phyloP scores from a whole-genome alignment of 2,888 invertebrate species.

The Drosophila parthenogenetica region DNA sequence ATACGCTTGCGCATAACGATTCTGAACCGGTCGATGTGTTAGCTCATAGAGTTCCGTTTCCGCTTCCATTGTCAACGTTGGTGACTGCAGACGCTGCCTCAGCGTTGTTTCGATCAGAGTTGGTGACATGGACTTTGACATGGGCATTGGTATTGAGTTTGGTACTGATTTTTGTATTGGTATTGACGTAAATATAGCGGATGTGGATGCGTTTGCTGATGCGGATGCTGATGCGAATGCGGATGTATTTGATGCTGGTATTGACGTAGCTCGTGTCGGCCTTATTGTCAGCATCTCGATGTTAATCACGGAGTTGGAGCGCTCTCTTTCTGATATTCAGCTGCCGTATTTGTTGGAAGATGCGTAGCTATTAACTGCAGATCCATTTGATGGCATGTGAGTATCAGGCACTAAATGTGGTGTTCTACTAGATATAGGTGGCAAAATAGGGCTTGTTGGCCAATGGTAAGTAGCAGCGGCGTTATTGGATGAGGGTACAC shows the following conservation, averaged over 20 bases:
- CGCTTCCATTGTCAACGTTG: conserved; percentile 34
- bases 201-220: conserved; percentile 27
- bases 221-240: conserved; percentile 13
- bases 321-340: conserved; percentile 85
- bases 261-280: conserved; percentile 38
- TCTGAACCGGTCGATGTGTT: conserved; percentile 1
- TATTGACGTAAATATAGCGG: conserved; percentile 40
- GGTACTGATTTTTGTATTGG: conserved; percentile 28
- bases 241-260: conserved; percentile 28
- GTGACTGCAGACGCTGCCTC: conserved; percentile 61
- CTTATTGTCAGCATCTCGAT: conserved; percentile 78
- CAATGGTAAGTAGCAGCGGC: conserved; percentile 89
- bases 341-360: conserved; percentile 85
- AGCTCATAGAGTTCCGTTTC: conserved; percentile 34
- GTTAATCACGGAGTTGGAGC: conserved; percentile 81
- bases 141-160: conserved; percentile 45
- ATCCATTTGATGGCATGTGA: conserved; percentile 85
- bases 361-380: conserved; percentile 85
- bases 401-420: conserved; percentile 91
- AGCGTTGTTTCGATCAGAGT: conserved; percentile 54
- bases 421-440: conserved; percentile 89
- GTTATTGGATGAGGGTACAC: conserved; percentile 86
- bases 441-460: conserved; percentile 92
- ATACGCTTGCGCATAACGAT: conserved; percentile 30
- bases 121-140: conserved; percentile 54